phyloP scores from a whole-genome alignment of 35 echinoderm and acorn worm genomes.

The Nesometra sesokonis region DNA sequence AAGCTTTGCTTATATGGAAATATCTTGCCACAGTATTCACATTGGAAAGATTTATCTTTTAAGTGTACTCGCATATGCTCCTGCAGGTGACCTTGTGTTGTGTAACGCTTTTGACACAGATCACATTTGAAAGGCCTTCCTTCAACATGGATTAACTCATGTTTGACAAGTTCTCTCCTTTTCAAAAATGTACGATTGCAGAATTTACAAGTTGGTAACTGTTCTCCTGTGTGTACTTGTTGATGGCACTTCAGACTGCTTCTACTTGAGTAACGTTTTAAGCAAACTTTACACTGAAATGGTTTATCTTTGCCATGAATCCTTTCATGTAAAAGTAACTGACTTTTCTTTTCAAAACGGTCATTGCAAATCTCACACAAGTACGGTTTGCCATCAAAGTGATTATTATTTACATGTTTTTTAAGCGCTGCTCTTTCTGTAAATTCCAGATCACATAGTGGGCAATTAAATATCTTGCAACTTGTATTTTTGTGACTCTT shows the following conservation, averaged over 20 bases:
- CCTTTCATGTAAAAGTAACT: not conserved
- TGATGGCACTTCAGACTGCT: constrained; percentile 7
- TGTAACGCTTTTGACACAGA: not conserved
- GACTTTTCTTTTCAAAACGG: not conserved
- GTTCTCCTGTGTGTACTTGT: not conserved
- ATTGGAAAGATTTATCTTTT: not conserved
- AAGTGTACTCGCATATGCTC: constrained; percentile 9
- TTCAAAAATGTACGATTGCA: not conserved
- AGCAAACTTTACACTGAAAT: constrained; percentile 10
- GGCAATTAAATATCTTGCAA: not conserved
- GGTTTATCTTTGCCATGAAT: not conserved
- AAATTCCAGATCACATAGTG: constrained; percentile 5
- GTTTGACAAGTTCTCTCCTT: not conserved
- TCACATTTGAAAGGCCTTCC: constrained; percentile 12
- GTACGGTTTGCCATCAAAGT: not conserved
- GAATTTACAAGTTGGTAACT: not conserved
- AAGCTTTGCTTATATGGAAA: constrained; percentile 2
- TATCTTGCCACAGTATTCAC: constrained; percentile 2
- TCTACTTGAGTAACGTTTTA: not conserved
- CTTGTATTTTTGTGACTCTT: not conserved
- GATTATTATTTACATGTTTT: constrained; percentile 2
- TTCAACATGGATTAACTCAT: not conserved
- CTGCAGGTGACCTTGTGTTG: not conserved
- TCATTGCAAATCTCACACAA: not conserved
- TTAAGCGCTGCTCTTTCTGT: not conserved